A percentile compares a stretch with the other conserved stretches of the same genome.
Conservation (phyloP, 2,113 vertebrate species). For the Elephas maximus region DNA sequence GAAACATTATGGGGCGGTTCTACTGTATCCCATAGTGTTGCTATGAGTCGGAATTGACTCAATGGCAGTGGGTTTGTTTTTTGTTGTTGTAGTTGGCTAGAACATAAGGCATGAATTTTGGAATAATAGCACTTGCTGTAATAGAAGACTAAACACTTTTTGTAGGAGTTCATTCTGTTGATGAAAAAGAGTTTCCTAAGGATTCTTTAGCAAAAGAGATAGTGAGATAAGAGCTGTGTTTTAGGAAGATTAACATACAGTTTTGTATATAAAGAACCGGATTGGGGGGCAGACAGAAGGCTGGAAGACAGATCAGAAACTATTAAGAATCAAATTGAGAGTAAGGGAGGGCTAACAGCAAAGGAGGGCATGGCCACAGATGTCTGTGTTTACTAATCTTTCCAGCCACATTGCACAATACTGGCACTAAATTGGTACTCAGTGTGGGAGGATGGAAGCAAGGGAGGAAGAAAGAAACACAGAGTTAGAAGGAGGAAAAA, state of each 20-base stretch:
- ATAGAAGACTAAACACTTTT: background rate
- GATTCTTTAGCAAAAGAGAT: background rate
- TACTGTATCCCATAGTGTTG: too few relatives aligned
- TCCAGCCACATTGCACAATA: too few relatives aligned
- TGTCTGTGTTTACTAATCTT: background rate
- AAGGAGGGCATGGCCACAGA: background rate
- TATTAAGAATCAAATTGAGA: background rate
- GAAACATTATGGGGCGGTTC: too few relatives aligned
- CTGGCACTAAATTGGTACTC: background rate
- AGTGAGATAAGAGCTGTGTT: background rate
- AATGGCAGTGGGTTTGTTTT: too few relatives aligned
- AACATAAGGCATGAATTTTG: background rate
- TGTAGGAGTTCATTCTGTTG: background rate
- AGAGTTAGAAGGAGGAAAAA: too few relatives aligned
- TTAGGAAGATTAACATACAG: background rate
- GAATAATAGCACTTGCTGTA: background rate
- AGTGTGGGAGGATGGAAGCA: background rate
- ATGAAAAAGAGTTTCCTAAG: background rate
- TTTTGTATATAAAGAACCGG: too few relatives aligned
- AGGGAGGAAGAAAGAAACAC: background rate
- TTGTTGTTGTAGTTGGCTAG: background rate
- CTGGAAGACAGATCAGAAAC: background rate
- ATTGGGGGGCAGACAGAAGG: too few relatives aligned
- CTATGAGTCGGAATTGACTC: too few relatives aligned
- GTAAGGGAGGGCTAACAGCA: rapidly evolving